Conservation (phyloP, 2,797 vertebrate genomes). For the Sebastes minor region DNA sequence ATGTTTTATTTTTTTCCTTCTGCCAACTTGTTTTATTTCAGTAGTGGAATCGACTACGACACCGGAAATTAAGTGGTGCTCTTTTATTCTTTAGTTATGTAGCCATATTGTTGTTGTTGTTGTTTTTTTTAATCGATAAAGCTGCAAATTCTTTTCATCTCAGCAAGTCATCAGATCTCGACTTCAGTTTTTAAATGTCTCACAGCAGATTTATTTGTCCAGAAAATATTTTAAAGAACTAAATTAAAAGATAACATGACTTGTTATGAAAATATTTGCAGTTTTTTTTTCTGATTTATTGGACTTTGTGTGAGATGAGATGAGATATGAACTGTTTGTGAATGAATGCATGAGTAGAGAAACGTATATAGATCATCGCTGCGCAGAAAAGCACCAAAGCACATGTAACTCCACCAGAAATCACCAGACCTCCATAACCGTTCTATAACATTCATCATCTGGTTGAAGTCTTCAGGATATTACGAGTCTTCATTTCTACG, state of each 20-base stretch:
- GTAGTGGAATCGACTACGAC: slow-evolving; percentile 38
- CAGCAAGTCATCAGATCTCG: background rate
- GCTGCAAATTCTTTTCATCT: slow-evolving; percentile 34
- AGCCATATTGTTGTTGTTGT: slow-evolving; percentile 33
- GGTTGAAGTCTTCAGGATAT: background rate
- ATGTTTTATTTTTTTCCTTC: background rate
- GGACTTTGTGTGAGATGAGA: slow-evolving; percentile 19
- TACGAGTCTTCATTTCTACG: too few relatives aligned
- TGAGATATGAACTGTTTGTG: slow-evolving; percentile 10
- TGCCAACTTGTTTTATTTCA: slow-evolving; percentile 25
- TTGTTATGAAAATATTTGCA: slow-evolving; percentile 37
- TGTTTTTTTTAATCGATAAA: background rate
- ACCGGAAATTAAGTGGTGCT: slow-evolving; percentile 55
- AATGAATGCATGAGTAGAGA: slow-evolving; percentile 34
- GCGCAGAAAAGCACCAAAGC: slow-evolving; percentile 52
- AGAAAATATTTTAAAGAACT: slow-evolving; percentile 30
- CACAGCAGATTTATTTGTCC: slow-evolving; percentile 9
- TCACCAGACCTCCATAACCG: background rate
- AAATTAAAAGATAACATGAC: slow-evolving; percentile 3
- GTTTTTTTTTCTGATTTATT: background rate
- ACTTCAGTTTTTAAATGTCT: background rate
- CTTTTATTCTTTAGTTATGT: slow-evolving; percentile 38
- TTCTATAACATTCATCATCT: background rate
- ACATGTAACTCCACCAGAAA: slow-evolving; percentile 1
- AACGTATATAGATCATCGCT: background rate